Evolutionary conservation across 2,888 invertebrate species (phyloP).

Genomic region (Eupithecia dodoneata): DNA sequence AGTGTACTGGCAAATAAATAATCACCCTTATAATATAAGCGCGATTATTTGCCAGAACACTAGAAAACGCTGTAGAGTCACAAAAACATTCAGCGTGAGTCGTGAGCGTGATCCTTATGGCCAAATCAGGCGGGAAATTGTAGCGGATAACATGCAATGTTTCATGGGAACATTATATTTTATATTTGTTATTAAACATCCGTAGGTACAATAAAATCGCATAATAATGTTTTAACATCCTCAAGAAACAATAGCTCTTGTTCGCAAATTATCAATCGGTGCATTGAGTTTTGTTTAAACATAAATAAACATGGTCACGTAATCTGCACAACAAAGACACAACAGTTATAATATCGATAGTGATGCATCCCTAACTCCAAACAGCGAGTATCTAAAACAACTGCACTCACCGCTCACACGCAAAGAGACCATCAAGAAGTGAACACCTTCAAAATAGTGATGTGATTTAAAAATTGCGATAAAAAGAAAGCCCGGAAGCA

Average conservation of each 20-base stretch:
- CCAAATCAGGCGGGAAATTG: not conserved
- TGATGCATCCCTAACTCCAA: constrained; percentile 53
- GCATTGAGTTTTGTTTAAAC: not conserved
- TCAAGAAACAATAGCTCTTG: not conserved
- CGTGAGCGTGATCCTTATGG: not conserved
- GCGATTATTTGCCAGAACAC: too few relatives aligned
- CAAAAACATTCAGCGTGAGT: not conserved
- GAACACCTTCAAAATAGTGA: constrained; percentile 21
- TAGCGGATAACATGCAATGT: not conserved
- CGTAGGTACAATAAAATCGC: not conserved
- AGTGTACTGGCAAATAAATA: too few relatives aligned
- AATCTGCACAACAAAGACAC: not conserved
- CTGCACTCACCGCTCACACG: constrained; percentile 62
- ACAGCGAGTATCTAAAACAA: constrained; percentile 65
- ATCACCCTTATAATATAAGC: too few relatives aligned
- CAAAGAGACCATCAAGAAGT: constrained; percentile 62
- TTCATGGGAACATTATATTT: not conserved
- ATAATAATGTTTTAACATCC: not conserved
- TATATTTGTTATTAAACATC: not conserved
- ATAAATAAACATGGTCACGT: not conserved
- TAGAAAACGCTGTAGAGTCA: not conserved
- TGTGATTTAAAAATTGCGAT: constrained; percentile 16
- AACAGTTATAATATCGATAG: constrained; percentile 6
- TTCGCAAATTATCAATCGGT: not conserved
- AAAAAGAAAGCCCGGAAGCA: not conserved